phyloP scores from a whole-genome alignment of 2,113 vertebrate species.

The Stigmatopora argus region DNA sequence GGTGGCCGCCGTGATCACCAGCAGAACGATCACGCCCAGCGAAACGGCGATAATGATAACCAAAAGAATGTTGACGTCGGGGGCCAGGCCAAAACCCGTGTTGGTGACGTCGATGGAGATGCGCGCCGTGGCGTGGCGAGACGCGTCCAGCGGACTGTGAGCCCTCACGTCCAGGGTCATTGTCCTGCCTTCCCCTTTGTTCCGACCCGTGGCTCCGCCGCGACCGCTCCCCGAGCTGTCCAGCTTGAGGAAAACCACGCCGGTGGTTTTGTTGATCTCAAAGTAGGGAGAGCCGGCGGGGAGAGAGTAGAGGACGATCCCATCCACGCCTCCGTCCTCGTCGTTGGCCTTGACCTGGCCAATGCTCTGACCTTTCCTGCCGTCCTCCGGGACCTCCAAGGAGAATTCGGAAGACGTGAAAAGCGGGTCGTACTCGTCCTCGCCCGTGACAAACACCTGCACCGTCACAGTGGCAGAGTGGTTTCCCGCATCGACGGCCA shows the following conservation, averaged over 20 bases:
- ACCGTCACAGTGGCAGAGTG: conserved; percentile 89
- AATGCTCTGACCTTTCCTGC: conserved; percentile 83
- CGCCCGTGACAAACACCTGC: conserved; percentile 86
- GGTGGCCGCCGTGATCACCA: conserved; percentile 79
- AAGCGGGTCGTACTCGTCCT: conserved; percentile 91
- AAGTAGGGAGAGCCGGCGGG: conserved; percentile 81
- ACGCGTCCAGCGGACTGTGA: conserved; percentile 82
- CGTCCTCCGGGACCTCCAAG: conserved; percentile 88
- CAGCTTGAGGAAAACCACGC: conserved; percentile 81
- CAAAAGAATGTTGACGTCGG: conserved; percentile 84
- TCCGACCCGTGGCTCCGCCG: conserved; percentile 62
- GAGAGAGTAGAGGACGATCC: conserved; percentile 86
- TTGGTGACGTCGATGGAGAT: conserved; percentile 85
- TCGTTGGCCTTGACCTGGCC: conserved; percentile 86
- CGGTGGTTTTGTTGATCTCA: conserved; percentile 88
- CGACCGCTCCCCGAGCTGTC: conserved; percentile 70
- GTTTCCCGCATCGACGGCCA: conserved; percentile 84
- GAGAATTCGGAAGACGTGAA: conserved; percentile 80
- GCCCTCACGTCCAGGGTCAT: conserved; percentile 87
- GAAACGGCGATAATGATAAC: conserved; percentile 86
- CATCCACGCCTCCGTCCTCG: conserved; percentile 88
- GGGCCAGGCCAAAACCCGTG: conserved; percentile 84
- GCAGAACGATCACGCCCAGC: conserved; percentile 82
- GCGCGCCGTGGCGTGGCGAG: conserved; percentile 75
- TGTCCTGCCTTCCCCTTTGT: conserved; percentile 78